Conservation (phyloP, 2,888 invertebrate genomes). For the Seladonia tumulorum region DNA sequence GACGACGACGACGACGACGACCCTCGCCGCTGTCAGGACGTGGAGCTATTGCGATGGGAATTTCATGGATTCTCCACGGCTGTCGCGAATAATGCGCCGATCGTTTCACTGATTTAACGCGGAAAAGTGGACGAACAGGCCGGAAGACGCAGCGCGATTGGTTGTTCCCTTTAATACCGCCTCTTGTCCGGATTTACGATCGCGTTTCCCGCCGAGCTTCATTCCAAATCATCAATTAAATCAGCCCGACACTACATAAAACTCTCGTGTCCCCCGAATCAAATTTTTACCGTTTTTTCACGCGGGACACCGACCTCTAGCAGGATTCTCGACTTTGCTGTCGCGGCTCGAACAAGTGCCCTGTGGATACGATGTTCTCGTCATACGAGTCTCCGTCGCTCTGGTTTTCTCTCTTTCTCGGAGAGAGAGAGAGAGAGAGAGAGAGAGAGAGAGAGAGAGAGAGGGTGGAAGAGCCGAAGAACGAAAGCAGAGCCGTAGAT, state of each 20-base stretch:
- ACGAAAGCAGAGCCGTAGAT: conserved; percentile 47
- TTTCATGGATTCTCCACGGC: conserved; percentile 72
- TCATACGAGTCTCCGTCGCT: conserved; percentile 9
- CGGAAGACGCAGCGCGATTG: conserved; percentile 62
- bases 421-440: too few species aligned
- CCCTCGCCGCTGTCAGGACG: conserved; percentile 69
- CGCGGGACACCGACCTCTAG: background rate
- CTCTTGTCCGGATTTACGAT: conserved; percentile 57
- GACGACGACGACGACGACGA: conserved; percentile 60
- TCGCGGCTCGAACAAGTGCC: background rate
- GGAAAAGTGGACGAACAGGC: conserved; percentile 44
- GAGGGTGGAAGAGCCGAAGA: conserved; percentile 3
- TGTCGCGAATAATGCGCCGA: conserved; percentile 71
- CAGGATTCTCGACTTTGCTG: conserved; percentile 15
- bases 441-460: background rate
- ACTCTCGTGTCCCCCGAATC: background rate
- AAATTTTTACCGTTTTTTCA: background rate
- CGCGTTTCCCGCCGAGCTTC: conserved; percentile 16
- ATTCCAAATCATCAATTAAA: conserved; percentile 18
- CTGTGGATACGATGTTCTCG: background rate
- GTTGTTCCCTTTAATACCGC: conserved; percentile 60
- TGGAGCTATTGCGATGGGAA: conserved; percentile 73
- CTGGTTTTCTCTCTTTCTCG: background rate
- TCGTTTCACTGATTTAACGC: conserved; percentile 72
- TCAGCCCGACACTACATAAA: conserved; percentile 3